Evolutionary conservation across 2,888 invertebrate genomes (phyloP).

Genomic region (Marasmarcha lunaedactyla): DNA sequence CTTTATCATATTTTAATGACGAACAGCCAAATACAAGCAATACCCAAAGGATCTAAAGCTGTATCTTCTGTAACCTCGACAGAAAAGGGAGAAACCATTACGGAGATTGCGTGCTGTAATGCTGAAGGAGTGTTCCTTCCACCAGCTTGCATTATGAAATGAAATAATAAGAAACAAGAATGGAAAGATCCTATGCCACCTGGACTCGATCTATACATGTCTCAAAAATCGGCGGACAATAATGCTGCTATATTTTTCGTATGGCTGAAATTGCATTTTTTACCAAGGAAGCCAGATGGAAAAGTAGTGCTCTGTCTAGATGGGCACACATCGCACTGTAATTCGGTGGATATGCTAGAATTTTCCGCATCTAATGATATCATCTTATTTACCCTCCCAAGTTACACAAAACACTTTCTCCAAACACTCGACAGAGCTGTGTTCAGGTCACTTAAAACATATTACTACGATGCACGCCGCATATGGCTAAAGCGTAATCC

Average conservation of each 20-base stretch:
- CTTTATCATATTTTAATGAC: too few species aligned
- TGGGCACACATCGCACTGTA: conserved; percentile 15
- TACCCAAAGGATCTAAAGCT: conserved; percentile 20
- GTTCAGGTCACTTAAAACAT: background rate
- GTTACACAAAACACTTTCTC: conserved; percentile 7
- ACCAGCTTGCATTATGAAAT: conserved; percentile 3
- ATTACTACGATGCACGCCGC: background rate
- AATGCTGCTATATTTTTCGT: conserved; percentile 14
- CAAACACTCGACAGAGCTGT: conserved; percentile 2
- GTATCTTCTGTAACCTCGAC: conserved; percentile 5
- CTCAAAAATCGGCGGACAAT: conserved; percentile 16
- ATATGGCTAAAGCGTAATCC: too few species aligned
- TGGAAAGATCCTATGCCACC: conserved; percentile 12
- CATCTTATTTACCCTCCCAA: conserved; percentile 13
- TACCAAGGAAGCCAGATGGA: conserved; percentile 8
- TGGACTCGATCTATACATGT: conserved; percentile 12
- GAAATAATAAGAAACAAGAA: conserved; percentile 12
- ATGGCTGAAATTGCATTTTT: conserved; percentile 17
- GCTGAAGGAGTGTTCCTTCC: conserved; percentile 3
- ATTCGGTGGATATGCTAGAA: conserved; percentile 14
- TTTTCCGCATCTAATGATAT: conserved; percentile 13
- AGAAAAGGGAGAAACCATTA: conserved; percentile 7
- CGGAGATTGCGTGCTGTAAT: conserved; percentile 5
- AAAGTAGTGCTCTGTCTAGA: conserved; percentile 14
- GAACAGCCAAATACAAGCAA: conserved; percentile 1